Conservation (phyloP, 2,113 vertebrate genomes). For the Recurvirostra avosetta region DNA sequence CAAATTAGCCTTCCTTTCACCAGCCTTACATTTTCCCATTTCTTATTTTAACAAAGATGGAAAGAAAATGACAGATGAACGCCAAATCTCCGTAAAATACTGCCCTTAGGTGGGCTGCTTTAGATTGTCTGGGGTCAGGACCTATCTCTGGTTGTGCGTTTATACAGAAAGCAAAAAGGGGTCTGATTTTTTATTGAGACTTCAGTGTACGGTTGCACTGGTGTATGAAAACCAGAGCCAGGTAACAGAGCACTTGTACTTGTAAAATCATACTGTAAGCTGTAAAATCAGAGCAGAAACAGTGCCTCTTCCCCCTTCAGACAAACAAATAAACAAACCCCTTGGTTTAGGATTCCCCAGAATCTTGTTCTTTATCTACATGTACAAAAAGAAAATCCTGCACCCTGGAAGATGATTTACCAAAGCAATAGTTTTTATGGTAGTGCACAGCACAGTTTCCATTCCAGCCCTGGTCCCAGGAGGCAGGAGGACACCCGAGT, state of each 20-base stretch:
- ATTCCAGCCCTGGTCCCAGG: background rate
- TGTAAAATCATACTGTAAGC: background rate
- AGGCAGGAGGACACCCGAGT: background rate
- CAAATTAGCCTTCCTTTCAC: constrained; percentile 37
- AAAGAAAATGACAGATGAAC: background rate
- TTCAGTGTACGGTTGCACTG: background rate
- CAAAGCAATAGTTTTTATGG: background rate
- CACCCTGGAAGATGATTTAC: background rate
- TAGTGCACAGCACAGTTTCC: background rate
- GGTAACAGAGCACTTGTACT: background rate
- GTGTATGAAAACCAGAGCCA: background rate
- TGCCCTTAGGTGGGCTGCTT: background rate
- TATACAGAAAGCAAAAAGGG: background rate
- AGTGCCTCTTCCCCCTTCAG: background rate
- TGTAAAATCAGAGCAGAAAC: background rate
- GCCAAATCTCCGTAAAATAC: background rate
- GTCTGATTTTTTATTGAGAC: background rate
- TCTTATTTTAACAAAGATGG: background rate
- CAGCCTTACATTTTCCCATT: background rate
- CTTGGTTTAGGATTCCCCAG: background rate
- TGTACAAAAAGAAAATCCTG: background rate
- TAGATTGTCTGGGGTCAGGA: background rate
- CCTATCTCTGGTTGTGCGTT: background rate
- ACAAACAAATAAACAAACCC: background rate
- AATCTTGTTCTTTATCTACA: background rate